A percentile compares a stretch with the other conserved stretches of the same genome.
phyloP scores from a whole-genome alignment of 2,797 vertebrate species.

The Smutsia temminckii region DNA sequence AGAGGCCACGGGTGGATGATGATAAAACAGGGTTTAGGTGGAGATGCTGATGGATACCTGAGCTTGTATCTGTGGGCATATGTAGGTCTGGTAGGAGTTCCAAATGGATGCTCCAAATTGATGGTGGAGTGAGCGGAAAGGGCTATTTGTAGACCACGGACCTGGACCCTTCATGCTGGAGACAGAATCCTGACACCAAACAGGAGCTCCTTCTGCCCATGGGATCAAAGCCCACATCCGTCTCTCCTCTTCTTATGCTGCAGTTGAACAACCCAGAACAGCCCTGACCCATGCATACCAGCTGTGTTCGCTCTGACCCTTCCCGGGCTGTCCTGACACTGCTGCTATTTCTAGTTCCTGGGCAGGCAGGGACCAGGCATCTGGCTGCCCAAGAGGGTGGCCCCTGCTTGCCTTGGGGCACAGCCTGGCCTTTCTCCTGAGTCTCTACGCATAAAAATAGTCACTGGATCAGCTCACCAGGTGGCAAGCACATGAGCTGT shows the following conservation, averaged over 20 bases:
- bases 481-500: background rate
- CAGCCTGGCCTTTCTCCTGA: background rate
- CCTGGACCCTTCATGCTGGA: too few relatives aligned
- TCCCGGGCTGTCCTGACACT: background rate
- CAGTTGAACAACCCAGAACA: accelerated
- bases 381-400: background rate
- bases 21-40: accelerated
- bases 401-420: background rate
- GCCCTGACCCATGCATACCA: accelerated
- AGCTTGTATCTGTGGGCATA: accelerated
- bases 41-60: accelerated
- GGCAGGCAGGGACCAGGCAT: background rate
- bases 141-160: too few relatives aligned
- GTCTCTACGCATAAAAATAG: background rate
- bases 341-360: background rate
- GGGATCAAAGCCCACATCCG: background rate
- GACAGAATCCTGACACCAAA: too few relatives aligned
- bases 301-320: accelerated
- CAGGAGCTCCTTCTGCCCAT: accelerated
- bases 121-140: accelerated
- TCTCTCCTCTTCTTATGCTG: background rate
- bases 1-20: accelerated
- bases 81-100: background rate
- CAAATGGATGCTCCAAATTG: accelerated
- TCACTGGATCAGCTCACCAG: accelerated